Percentiles rank a stretch among this genome's conserved stretches.
phyloP scores from a whole-genome alignment of 1,140 invertebrate species.

The Limonius californicus region DNA sequence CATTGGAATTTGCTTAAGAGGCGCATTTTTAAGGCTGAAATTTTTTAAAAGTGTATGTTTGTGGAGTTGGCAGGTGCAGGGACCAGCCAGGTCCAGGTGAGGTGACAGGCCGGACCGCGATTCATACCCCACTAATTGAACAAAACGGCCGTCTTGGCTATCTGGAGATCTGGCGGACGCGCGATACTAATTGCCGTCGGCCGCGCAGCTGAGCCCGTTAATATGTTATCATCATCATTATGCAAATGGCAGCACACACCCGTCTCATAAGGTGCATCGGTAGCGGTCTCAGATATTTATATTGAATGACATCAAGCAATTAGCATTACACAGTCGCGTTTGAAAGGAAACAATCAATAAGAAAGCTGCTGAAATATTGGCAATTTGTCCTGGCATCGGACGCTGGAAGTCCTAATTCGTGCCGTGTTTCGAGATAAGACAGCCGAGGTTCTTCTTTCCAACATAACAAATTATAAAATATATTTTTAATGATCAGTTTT shows the following conservation, averaged over 20 bases:
- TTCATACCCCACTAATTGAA: constrained; percentile 32
- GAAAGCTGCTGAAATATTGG: too few species aligned
- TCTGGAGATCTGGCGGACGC: constrained; percentile 27
- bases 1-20: too few species aligned
- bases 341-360: too few species aligned
- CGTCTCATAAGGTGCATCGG: constrained; percentile 20
- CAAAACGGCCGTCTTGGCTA: constrained; percentile 26
- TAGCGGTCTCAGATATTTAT: not conserved
- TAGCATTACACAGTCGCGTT: too few species aligned
- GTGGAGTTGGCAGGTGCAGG: constrained; percentile 18
- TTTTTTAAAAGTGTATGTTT: not conserved
- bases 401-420: too few species aligned
- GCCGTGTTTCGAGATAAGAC: too few species aligned
- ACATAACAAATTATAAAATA: too few species aligned
- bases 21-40: not conserved
- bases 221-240: constrained; percentile 43
- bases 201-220: constrained; percentile 37
- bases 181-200: constrained; percentile 37
- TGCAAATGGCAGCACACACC: constrained; percentile 36
- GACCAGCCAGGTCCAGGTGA: constrained; percentile 28
- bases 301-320: not conserved
- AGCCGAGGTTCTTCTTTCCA: too few species aligned
- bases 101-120: constrained; percentile 30
- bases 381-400: too few species aligned
- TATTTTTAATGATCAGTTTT: too few species aligned